Percentiles rank a stretch among this genome's conserved stretches.
phyloP scores from a whole-genome alignment of 2,888 invertebrate genomes.

The Tiphia femorata region DNA sequence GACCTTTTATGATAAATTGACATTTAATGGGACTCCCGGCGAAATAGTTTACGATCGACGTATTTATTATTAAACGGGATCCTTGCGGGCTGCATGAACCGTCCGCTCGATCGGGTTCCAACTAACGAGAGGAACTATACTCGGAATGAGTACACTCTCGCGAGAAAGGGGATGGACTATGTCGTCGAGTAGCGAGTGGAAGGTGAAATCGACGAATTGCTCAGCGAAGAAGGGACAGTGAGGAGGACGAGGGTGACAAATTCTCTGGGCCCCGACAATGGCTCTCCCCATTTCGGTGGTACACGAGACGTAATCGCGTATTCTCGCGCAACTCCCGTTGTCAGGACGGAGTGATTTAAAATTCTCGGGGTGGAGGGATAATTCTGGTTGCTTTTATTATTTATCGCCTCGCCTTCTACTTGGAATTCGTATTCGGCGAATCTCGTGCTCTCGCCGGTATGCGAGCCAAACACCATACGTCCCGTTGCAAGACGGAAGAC shows the following conservation, averaged over 20 bases:
- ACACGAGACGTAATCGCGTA: neutral
- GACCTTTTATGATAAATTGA: conserved; percentile 55
- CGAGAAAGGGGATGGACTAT: conserved; percentile 28
- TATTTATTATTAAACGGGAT: conserved; percentile 65
- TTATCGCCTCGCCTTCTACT: neutral
- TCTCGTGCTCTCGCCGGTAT: neutral
- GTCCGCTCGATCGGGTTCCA: no score
- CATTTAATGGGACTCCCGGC: conserved; percentile 60
- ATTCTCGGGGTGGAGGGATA: neutral
- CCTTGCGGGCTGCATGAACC: no score
- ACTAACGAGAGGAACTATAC: conserved; percentile 47
- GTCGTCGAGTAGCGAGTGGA: no score
- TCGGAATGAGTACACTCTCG: conserved; percentile 29
- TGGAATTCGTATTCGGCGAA: neutral
- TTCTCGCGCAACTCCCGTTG: neutral
- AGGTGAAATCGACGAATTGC: no score
- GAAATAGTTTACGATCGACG: conserved; percentile 64
- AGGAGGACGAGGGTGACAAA: no score
- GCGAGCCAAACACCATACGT: neutral
- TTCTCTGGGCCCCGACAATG: no score
- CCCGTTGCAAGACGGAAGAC: neutral
- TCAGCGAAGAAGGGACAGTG: no score
- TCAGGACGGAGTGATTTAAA: conserved; percentile 4
- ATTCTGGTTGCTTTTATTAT: neutral
- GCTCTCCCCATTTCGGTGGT: neutral